These are phyloP conservation scores for Neoniphon sammara DNA, from an alignment of 2,797 vertebrate species.

Conservation along the genomic window DNA sequence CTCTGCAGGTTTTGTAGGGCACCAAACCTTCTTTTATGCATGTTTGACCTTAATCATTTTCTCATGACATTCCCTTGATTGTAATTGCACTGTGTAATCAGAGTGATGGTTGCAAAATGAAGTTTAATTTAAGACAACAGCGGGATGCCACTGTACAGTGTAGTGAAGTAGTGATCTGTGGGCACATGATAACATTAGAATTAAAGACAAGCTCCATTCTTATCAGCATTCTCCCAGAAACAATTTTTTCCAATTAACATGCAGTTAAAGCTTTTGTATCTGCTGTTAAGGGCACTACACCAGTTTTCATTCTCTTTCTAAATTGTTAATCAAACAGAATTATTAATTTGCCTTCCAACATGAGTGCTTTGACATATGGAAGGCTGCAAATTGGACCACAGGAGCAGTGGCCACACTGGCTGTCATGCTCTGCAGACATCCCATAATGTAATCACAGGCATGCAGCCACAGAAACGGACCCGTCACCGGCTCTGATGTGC, in stretches of 20 bases:
- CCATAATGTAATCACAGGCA: slow-evolving; percentile 52
- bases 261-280: slow-evolving; percentile 28
- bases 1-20: too few relatives aligned
- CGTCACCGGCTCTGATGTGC: slow-evolving; percentile 41
- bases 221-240: slow-evolving; percentile 32
- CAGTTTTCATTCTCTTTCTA: slow-evolving; percentile 20
- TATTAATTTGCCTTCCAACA: slow-evolving; percentile 27
- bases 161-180: slow-evolving; percentile 18
- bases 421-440: slow-evolving; percentile 22
- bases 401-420: not conserved
- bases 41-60: too few relatives aligned
- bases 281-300: not conserved
- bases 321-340: slow-evolving; percentile 43
- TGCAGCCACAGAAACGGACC: slow-evolving; percentile 39
- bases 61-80: not conserved
- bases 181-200: slow-evolving; percentile 22
- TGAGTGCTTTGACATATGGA: slow-evolving; percentile 21
- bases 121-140: not conserved
- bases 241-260: slow-evolving; percentile 30
- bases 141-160: not conserved
- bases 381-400: slow-evolving; percentile 23
- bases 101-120: not conserved
- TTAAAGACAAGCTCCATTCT: slow-evolving; percentile 18
- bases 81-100: not conserved
- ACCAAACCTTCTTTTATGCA: too few relatives aligned